phyloP scores from a whole-genome alignment of 2,888 invertebrate genomes.

The Bimastos eiseni region DNA sequence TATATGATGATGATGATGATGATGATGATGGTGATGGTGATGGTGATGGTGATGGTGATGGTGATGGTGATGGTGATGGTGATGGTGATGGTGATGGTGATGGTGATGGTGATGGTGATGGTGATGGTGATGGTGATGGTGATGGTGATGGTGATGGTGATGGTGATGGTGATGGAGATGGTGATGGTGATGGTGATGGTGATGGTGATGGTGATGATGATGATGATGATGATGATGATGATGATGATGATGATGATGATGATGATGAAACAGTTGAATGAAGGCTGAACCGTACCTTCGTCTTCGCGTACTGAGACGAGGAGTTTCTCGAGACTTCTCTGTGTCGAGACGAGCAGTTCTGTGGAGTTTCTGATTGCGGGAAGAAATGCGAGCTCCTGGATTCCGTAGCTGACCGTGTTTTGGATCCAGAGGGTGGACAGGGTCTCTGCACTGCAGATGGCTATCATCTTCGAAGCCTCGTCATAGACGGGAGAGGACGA shows the following conservation, averaged over 20 bases:
- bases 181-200: too few species aligned
- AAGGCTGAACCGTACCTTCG: not conserved
- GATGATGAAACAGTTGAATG: not conserved
- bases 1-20: too few species aligned
- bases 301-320: not conserved
- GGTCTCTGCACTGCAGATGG: conserved; percentile 35
- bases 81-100: not conserved
- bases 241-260: conserved; percentile 1
- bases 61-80: conserved; percentile 20
- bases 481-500: not conserved
- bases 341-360: conserved; percentile 14
- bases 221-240: not conserved
- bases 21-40: too few species aligned
- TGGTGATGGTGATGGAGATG: not conserved
- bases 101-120: conserved; percentile 4
- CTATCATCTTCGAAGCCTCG: conserved; percentile 30
- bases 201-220: too few species aligned
- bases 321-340: conserved; percentile 15
- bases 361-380: not conserved
- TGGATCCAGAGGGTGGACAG: conserved; percentile 37
- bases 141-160: conserved; percentile 27
- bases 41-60: conserved; percentile 20
- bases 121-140: not conserved
- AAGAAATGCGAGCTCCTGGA: not conserved
- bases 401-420: not conserved